These are phyloP conservation scores for Synanthedon andrenaeformis DNA, from an alignment of 2,888 invertebrate genomes.

Conservation along the genomic window DNA sequence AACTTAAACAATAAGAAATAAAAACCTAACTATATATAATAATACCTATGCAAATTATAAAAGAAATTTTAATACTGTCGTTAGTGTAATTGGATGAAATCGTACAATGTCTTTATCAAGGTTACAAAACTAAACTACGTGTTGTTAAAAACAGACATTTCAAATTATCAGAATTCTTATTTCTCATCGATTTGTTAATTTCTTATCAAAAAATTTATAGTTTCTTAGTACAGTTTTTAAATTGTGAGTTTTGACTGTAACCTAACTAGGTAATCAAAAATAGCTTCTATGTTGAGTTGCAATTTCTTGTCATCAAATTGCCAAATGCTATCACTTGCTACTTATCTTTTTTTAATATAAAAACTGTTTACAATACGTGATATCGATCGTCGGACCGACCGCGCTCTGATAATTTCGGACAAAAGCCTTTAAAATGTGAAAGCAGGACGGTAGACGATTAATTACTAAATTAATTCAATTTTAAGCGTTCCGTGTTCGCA, in stretches of 20 bases:
- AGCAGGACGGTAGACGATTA: constrained; percentile 18
- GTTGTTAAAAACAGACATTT: background rate
- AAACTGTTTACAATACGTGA: background rate
- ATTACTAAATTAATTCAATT: constrained; percentile 6
- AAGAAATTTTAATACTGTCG: background rate
- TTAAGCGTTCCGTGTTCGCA: background rate
- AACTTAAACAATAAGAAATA: no score
- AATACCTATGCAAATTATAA: no score
- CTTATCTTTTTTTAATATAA: constrained; percentile 4
- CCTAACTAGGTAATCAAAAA: no score
- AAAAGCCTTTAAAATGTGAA: constrained; percentile 17
- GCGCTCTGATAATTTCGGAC: constrained; percentile 23
- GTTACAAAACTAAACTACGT: background rate
- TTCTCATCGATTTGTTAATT: no score
- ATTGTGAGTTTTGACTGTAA: no score
- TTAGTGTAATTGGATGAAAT: constrained; percentile 21
- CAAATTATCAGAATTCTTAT: no score
- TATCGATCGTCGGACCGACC: background rate
- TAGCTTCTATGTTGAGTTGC: no score
- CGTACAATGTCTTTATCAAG: constrained; percentile 14
- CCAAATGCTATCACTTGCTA: constrained; percentile 2
- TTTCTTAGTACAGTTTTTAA: no score
- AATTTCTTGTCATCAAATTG: background rate
- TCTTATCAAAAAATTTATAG: no score
- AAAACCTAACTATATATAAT: no score